Conservation (phyloP, 2,797 vertebrate species). For the Pteropus rufus region DNA sequence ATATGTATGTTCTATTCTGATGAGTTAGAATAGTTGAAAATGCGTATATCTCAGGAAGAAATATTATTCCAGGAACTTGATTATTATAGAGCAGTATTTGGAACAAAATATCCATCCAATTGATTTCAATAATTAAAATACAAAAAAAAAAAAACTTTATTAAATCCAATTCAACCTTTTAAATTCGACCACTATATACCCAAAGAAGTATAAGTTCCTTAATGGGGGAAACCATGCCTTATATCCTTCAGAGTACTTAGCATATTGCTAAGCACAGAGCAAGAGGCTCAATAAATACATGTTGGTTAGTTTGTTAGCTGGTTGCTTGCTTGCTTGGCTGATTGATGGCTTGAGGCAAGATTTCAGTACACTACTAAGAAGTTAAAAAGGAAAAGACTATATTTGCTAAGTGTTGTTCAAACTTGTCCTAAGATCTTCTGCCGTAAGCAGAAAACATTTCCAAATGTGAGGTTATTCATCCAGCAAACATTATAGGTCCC, state of each 20-base stretch:
- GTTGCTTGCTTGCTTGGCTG: not conserved
- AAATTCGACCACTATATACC: not conserved
- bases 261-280: not conserved
- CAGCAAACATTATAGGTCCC: not conserved
- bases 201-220: not conserved
- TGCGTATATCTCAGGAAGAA: not conserved
- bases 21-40: not conserved
- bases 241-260: not conserved
- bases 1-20: not conserved
- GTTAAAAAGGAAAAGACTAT: not conserved
- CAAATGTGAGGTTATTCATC: not conserved
- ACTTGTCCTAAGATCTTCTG: not conserved
- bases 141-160: not conserved
- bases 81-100: not conserved
- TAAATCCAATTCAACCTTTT: not conserved
- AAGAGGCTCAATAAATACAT: not conserved
- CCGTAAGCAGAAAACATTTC: constrained; percentile 21
- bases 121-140: not conserved
- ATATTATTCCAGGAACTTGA: not conserved
- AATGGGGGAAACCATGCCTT: not conserved
- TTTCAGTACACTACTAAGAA: not conserved
- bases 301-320: not conserved
- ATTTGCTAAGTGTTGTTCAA: not conserved
- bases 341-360: not conserved
- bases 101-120: not conserved